phyloP scores from a whole-genome alignment of 2,888 invertebrate species.

The Esperia sulphurella region DNA sequence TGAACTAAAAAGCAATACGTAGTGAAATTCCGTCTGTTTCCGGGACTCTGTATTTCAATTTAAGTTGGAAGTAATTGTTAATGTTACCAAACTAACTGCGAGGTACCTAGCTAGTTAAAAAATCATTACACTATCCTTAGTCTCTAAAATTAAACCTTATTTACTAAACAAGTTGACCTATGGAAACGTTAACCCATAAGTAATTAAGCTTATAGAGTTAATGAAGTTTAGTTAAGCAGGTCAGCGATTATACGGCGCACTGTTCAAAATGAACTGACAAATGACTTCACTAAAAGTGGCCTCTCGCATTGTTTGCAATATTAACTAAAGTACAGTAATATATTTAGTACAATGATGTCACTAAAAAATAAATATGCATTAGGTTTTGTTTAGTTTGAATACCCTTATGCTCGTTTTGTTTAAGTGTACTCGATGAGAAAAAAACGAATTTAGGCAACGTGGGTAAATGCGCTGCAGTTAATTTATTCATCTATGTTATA shows the following conservation, averaged over 20 bases:
- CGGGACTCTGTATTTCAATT: too few relatives aligned
- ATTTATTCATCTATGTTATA: too few relatives aligned
- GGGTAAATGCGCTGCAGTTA: too few relatives aligned
- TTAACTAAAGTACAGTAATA: conserved; percentile 8
- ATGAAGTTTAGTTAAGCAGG: conserved; percentile 28
- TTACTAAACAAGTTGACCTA: conserved; percentile 1
- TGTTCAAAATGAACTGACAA: conserved; percentile 22
- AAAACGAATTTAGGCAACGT: too few relatives aligned
- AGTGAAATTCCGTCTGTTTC: too few relatives aligned
- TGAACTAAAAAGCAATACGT: too few relatives aligned
- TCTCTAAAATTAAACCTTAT: not conserved
- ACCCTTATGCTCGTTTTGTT: not conserved
- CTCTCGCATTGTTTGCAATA: conserved; percentile 17
- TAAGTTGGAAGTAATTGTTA: too few relatives aligned
- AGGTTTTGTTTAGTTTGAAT: not conserved
- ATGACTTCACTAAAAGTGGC: conserved; percentile 37
- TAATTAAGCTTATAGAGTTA: conserved; percentile 48
- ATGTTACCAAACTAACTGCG: too few relatives aligned
- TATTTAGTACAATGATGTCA: not conserved
- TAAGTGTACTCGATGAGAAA: not conserved
- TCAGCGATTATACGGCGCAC: conserved; percentile 24
- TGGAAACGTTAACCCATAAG: conserved; percentile 25
- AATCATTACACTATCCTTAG: too few relatives aligned
- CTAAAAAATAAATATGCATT: not conserved
- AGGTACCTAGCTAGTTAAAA: too few relatives aligned